Evolutionary conservation across 2,797 vertebrate genomes (phyloP).

Genomic region (Sandelia bainsii): DNA sequence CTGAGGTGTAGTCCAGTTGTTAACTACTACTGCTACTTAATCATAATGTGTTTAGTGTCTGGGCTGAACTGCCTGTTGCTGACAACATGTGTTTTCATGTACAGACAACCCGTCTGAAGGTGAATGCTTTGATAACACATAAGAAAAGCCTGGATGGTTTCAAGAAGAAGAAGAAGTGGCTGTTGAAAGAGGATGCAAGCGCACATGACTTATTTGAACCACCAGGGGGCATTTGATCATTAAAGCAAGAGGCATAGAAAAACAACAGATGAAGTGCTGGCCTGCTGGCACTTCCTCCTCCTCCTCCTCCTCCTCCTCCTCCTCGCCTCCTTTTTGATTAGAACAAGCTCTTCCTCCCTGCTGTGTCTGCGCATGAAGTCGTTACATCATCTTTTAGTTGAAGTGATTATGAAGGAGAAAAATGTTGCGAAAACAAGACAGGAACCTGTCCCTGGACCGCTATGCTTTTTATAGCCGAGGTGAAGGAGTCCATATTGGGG

Average conservation of each 20-base stretch:
- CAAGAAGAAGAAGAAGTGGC: neutral
- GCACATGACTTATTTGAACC: conserved; percentile 43
- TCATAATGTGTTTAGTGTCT: no score
- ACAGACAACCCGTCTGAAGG: neutral
- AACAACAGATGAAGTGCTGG: conserved; percentile 52
- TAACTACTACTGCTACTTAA: no score
- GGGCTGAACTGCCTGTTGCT: neutral
- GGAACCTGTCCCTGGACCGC: conserved; percentile 5
- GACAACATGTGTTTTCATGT: conserved; percentile 1
- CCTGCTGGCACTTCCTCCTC: conserved; percentile 54
- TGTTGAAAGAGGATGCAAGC: conserved; percentile 17
- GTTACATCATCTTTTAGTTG: conserved; percentile 39
- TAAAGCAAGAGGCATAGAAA: conserved; percentile 49
- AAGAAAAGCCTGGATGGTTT: conserved; percentile 1
- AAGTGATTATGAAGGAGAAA: conserved; percentile 7
- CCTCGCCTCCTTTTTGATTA: conserved; percentile 37
- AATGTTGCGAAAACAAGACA: neutral
- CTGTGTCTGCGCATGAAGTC: conserved; percentile 40
- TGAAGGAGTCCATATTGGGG: conserved; percentile 10
- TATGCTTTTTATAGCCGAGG: conserved; percentile 14
- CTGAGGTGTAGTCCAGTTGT: no score
- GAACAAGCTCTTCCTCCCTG: conserved; percentile 41
- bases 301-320: conserved; percentile 31
- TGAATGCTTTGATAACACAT: conserved; percentile 11
- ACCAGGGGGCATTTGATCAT: conserved; percentile 75